These are phyloP conservation scores for Drosophila helvetica DNA, from an alignment of 2,888 invertebrate genomes.

Conservation along the genomic window DNA sequence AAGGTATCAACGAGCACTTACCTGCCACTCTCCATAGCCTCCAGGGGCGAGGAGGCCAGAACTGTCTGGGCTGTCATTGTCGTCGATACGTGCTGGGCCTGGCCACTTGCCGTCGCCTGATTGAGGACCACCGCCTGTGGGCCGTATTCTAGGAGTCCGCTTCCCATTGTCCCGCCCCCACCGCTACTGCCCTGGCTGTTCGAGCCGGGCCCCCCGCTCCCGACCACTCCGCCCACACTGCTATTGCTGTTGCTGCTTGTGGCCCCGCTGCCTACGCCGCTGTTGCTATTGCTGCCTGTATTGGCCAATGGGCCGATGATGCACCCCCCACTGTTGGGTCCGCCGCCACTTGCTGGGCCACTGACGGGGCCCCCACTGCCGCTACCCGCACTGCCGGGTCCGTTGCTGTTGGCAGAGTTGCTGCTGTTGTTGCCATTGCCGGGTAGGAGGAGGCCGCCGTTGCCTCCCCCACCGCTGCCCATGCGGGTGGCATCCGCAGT, in stretches of 20 bases:
- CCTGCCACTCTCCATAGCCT: slow-evolving; percentile 85
- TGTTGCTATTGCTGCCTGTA: slow-evolving; percentile 39
- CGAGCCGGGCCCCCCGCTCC: slow-evolving; percentile 46
- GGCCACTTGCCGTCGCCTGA: slow-evolving; percentile 38
- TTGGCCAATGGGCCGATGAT: slow-evolving; percentile 29
- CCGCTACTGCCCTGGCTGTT: slow-evolving; percentile 49
- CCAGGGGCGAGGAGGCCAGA: slow-evolving; percentile 85
- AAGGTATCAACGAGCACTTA: slow-evolving; percentile 46
- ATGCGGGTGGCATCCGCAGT: not conserved
- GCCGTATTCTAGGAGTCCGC: slow-evolving; percentile 42
- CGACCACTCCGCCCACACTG: slow-evolving; percentile 31
- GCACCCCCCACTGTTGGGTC: slow-evolving; percentile 46
- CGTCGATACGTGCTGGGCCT: slow-evolving; percentile 56
- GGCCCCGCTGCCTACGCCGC: slow-evolving; percentile 31
- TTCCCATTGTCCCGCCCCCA: slow-evolving; percentile 39
- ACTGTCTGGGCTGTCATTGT: slow-evolving; percentile 61
- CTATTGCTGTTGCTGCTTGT: slow-evolving; percentile 50
- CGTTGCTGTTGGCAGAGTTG: slow-evolving; percentile 68
- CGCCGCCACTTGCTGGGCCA: slow-evolving; percentile 36
- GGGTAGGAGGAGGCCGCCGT: slow-evolving; percentile 3
- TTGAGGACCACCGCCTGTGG: slow-evolving; percentile 42
- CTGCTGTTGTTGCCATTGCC: slow-evolving; percentile 58
- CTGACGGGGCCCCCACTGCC: slow-evolving; percentile 45
- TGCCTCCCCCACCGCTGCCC: slow-evolving; percentile 24
- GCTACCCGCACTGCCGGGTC: slow-evolving; percentile 75